phyloP scores from a whole-genome alignment of 2,888 invertebrate species.

The Eulithis prunata region DNA sequence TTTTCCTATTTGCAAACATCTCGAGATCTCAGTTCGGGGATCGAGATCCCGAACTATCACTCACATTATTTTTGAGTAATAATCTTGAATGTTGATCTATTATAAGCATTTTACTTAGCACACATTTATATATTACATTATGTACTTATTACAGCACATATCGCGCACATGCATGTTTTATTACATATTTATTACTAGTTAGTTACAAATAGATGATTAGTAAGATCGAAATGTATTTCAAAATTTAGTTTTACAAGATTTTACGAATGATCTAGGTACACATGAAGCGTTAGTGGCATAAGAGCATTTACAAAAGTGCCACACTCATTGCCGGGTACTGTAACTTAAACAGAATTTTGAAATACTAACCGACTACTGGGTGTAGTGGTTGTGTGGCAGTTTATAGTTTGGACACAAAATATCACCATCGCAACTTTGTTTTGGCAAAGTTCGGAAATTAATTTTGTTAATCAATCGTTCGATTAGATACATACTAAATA shows the following conservation, averaged over 20 bases:
- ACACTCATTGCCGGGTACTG: slow-evolving; percentile 6
- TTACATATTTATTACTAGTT: slow-evolving; percentile 42
- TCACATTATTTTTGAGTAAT: no score
- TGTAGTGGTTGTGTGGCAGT: slow-evolving; percentile 25
- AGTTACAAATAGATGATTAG: slow-evolving; percentile 19
- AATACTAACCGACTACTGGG: slow-evolving; percentile 25
- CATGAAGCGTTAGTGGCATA: no score
- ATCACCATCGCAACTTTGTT: background rate
- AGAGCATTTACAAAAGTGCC: background rate
- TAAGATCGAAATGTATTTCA: slow-evolving; percentile 13
- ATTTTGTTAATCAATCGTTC: background rate
- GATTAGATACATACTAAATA: no score
- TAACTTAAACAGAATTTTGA: slow-evolving; percentile 10
- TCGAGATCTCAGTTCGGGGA: no score
- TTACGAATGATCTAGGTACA: no score
- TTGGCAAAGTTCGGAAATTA: slow-evolving; percentile 1
- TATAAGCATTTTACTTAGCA: slow-evolving; percentile 8
- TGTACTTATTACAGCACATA: slow-evolving; percentile 58
- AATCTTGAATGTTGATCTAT: slow-evolving; percentile 20
- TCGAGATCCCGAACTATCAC: no score
- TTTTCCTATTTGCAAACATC: no score
- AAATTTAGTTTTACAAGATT: slow-evolving; percentile 17
- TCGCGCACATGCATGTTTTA: slow-evolving; percentile 65
- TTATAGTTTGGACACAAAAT: slow-evolving; percentile 21
- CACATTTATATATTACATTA: slow-evolving; percentile 10